Base-by-base conservation (phyloP, 2,888 invertebrate species). In the Digitonthophagus gazella region DNA sequence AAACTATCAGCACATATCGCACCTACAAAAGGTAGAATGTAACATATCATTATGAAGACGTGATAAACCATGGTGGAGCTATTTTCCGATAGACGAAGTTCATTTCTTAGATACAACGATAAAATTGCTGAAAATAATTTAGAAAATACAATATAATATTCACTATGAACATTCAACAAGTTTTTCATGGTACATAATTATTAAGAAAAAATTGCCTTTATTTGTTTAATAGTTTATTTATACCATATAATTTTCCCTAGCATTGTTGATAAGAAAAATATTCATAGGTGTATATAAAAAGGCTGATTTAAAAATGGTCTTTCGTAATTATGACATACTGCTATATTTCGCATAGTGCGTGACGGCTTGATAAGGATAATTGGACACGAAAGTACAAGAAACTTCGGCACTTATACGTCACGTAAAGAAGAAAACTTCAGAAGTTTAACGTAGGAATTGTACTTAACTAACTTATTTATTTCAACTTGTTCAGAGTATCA, bases 1-100 rank as follows among this genome's bases (percentile, higher is more conserved):
- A 89, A 91, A 70, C 96, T 94, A 82, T 98, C 98, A 0, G 98
- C 96, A 57, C 98, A 83, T 78, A 98, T 93, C 19, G 98, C 98
- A 1, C 98, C 98, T 16, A 96, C 76, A 1, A 97, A 75, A 0
- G 97, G 96, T 73, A 93, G 93, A 82, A 95, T 91, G 85, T 94
- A 98, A 11, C 93, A 94, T 75, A 97, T 85, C 90, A 94, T 93
- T 0, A 91, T 90, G 82, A 97, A 98, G 1, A 88, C 84, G 81
- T 98, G 98, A 83, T 93, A 98, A 67, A 96, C 87, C 67, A 95
- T 89, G 0, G 95, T 97, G 0, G 97, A 89, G 0, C 88, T 86
- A 74, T 92, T 87, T 76, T 92, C 90, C 11, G 83, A 80, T 81
- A 91, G 96, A 0, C 85, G 83, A 72, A 98, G 84, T 78, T 93